A percentile compares a stretch with the other conserved stretches of the same genome.
Evolutionary conservation across 2,888 invertebrate species (phyloP).

Genomic region (Agonum fuliginosum): DNA sequence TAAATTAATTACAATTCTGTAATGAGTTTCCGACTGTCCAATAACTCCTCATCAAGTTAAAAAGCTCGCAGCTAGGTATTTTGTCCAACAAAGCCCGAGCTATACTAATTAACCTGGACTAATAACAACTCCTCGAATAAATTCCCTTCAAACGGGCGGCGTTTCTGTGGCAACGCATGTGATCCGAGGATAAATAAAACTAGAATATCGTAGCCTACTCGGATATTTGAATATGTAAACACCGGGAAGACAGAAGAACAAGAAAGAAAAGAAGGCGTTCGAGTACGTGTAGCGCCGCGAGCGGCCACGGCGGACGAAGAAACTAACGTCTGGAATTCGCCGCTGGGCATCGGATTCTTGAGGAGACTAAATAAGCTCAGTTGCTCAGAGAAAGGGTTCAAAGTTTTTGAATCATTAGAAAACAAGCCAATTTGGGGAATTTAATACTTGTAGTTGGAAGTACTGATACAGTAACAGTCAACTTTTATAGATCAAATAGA

Average conservation of each 20-base stretch:
- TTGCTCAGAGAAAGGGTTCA: no score
- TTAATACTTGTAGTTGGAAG: no score
- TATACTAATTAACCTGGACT: conserved; percentile 29
- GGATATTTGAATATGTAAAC: conserved; percentile 55
- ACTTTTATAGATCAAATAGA: no score
- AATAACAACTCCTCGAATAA: conserved; percentile 42
- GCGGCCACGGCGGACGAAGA: conserved; percentile 39
- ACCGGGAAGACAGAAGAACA: conserved; percentile 23
- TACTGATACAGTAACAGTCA: no score
- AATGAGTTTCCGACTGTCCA: conserved; percentile 14
- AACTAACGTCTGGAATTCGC: conserved; percentile 45
- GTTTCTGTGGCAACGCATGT: conserved; percentile 8
- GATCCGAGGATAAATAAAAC: conserved; percentile 43
- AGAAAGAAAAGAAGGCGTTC: conserved; percentile 52
- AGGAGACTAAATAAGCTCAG: no score
- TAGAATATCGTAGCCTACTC: conserved; percentile 29
- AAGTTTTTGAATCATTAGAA: no score
- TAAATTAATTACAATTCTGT: conserved; percentile 24
- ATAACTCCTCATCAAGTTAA: conserved; percentile 29
- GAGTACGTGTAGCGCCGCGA: conserved; percentile 42
- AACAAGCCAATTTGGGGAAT: no score
- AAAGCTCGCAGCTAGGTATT: conserved; percentile 18
- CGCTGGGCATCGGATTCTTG: conserved; percentile 36
- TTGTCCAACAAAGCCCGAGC: conserved; percentile 10
- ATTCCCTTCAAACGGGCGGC: conserved; percentile 17